Conservation (phyloP, 2,113 vertebrate genomes). For the Triplophysa tibetana region DNA sequence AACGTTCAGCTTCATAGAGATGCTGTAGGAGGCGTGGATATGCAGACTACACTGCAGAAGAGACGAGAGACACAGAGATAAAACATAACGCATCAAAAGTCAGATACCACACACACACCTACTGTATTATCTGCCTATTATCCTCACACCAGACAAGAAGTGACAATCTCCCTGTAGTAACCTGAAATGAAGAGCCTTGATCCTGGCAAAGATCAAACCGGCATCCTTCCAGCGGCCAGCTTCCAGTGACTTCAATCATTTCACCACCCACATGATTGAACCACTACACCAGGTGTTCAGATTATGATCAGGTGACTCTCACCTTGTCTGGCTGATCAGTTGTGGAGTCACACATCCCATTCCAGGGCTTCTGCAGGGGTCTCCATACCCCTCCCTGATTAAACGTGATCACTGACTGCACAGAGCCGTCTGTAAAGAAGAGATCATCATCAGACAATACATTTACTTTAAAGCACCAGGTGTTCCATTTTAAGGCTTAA, state of each 20-base stretch:
- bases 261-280: too few relatives aligned
- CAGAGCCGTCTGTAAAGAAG: constrained; percentile 77
- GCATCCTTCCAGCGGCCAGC: too few relatives aligned
- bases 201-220: too few relatives aligned
- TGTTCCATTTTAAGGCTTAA: too few relatives aligned
- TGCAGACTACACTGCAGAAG: constrained; percentile 89
- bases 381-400: constrained; percentile 90
- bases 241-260: too few relatives aligned
- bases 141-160: too few relatives aligned
- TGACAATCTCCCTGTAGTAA: too few relatives aligned
- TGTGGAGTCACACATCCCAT: constrained; percentile 83
- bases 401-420: constrained; percentile 89
- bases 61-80: constrained; percentile 8
- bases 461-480: too few relatives aligned
- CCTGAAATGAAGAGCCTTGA: too few relatives aligned
- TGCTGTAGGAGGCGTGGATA: constrained; percentile 91
- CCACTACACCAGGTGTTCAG: too few relatives aligned
- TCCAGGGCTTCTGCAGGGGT: constrained; percentile 80
- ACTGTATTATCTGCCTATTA: too few relatives aligned
- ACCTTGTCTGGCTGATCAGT: constrained; percentile 83
- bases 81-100: not conserved
- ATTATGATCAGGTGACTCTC: constrained; percentile 37
- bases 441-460: constrained; percentile 7
- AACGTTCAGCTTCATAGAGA: constrained; percentile 87
- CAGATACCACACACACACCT: not conserved